These are phyloP conservation scores for Morpho achilles DNA, from an alignment of 2,888 invertebrate genomes.

Conservation along the genomic window DNA sequence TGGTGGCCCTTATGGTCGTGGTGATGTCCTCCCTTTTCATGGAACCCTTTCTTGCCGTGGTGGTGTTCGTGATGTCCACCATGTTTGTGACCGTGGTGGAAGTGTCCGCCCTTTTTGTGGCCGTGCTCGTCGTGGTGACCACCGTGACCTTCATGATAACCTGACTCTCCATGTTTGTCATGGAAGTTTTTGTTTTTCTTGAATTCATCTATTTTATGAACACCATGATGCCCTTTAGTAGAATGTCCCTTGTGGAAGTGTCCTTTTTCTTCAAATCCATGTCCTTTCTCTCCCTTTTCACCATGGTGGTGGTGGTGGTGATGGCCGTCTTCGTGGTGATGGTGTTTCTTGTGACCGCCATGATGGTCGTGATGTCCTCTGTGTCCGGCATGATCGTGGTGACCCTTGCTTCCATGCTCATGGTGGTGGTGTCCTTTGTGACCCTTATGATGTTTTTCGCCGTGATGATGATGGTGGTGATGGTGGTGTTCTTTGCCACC, in stretches of 20 bases:
- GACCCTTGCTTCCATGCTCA: constrained; percentile 85
- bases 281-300: constrained; percentile 82
- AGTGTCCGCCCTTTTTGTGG: constrained; percentile 88
- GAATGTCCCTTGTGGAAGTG: constrained; percentile 91
- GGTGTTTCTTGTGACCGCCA: constrained; percentile 82
- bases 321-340: constrained; percentile 83
- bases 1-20: constrained; percentile 90
- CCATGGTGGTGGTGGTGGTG: constrained; percentile 82
- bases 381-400: constrained; percentile 85
- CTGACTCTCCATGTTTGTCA: constrained; percentile 89
- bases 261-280: constrained; percentile 78
- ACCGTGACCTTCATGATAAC: constrained; percentile 89
- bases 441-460: constrained; percentile 77
- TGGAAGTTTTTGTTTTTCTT: constrained; percentile 93
- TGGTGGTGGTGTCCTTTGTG: constrained; percentile 82
- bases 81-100: constrained; percentile 89
- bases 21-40: constrained; percentile 89
- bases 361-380: constrained; percentile 81
- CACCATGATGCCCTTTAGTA: constrained; percentile 91
- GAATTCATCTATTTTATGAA: constrained; percentile 91
- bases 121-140: constrained; percentile 88
- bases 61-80: constrained; percentile 88
- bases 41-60: constrained; percentile 89
- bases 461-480: constrained; percentile 87
- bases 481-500: constrained; percentile 89